phyloP scores from a whole-genome alignment of 2,113 vertebrate genomes.

The Nematolebias whitei region DNA sequence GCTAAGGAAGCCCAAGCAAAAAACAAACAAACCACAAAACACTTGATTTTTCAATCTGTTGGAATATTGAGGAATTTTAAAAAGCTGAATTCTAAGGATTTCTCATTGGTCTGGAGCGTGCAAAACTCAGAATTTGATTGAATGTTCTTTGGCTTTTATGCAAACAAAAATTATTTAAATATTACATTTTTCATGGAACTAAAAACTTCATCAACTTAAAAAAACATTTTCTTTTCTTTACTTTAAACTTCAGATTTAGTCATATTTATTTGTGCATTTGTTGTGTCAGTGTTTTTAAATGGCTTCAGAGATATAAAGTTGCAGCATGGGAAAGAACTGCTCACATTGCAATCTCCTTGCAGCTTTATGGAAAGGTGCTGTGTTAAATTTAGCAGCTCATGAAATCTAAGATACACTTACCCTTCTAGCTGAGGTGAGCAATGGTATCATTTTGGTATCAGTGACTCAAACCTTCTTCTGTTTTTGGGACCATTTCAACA shows the following conservation, averaged over 20 bases:
- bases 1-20: too few species aligned
- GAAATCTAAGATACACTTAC: slow-evolving; percentile 69
- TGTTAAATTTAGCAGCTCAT: slow-evolving; percentile 73
- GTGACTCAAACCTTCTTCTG: not conserved
- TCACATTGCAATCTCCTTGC: slow-evolving; percentile 35
- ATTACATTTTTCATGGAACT: too few species aligned
- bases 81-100: too few species aligned
- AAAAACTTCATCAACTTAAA: too few species aligned
- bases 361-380: slow-evolving; percentile 38
- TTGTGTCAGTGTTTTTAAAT: slow-evolving; percentile 2
- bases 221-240: not conserved
- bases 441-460: slow-evolving; percentile 33
- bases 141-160: too few species aligned
- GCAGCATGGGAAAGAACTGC: not conserved
- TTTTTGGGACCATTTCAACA: slow-evolving; percentile 22
- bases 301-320: not conserved
- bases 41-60: too few species aligned
- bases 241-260: not conserved
- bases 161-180: too few species aligned
- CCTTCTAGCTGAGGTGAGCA: slow-evolving; percentile 50
- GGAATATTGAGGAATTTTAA: too few species aligned
- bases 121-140: too few species aligned
- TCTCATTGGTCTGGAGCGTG: too few species aligned
- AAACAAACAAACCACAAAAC: too few species aligned
- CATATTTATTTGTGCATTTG: not conserved